Evolutionary conservation across 2,888 invertebrate genomes (phyloP), one percentile per base, ranked within the genome.

Genomic region (Gymnocheta viridis): DNA sequence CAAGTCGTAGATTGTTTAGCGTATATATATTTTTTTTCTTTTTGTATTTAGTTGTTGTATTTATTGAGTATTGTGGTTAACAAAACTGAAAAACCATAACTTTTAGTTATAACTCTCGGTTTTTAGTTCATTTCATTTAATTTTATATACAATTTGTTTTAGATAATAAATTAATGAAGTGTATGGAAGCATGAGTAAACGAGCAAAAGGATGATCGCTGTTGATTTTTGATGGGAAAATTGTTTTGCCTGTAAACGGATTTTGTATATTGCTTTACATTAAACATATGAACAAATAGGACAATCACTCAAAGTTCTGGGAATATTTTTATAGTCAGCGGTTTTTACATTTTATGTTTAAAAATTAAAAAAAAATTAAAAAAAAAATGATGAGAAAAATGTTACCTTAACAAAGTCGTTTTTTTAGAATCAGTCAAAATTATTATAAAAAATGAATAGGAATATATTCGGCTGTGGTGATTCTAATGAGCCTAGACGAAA

Each of bases 101-200:
- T 82, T 81, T 82, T 47, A 64, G 78, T 78, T 82, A 74, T 70
- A 82, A 74, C 62, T 82, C 54, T 51, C 41, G 41, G 22, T 73
- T 67, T 49, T 54, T 19, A 70, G 32, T 64, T 79, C 44, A 64
- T 67, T 77, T 76, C 66, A 64, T 79, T 79, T 56, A 24, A 79
- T 64, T 79, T 79, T 62, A 70, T 62, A 70, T 54, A 70, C 72
- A 72, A 72, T 79, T 79, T 64, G 35, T 60, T 64, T 58, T 58
- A 72, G 54, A 78, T 78, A 80, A 77, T 77, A 77, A 77, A 67
- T 67, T 60, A 76, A 76, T 76, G 17, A 58, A 77, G 77, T 35
- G 49, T 29, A 77, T 77, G 67, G 35, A 49, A 58, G 64, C 35
- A 29, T 66, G 47, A 58, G 64, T 56, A 27, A 27, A 70, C 41